Evolutionary conservation across 2,113 vertebrate species (phyloP).

Genomic region (Pteruthius melanotis): DNA sequence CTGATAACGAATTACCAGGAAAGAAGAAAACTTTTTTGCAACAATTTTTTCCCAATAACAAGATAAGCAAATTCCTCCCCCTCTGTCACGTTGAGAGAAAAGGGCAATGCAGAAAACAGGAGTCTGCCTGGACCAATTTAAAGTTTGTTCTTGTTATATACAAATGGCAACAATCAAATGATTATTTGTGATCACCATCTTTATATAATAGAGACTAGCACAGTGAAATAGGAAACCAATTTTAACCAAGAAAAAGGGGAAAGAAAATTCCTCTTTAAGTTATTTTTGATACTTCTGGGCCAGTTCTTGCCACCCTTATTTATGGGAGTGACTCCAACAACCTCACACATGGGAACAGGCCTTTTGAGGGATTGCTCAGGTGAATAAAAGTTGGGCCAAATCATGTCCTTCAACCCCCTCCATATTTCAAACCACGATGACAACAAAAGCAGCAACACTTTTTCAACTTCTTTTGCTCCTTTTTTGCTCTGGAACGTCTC

Average conservation of each 20-base stretch:
- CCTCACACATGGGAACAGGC: not conserved
- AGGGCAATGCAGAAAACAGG: not conserved
- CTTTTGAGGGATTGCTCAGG: not conserved
- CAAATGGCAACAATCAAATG: not conserved
- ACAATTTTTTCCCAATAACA: not conserved
- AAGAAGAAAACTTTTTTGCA: not conserved
- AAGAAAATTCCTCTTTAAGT: not conserved
- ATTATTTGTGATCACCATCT: not conserved
- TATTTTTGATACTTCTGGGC: not conserved
- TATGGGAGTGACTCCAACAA: not conserved
- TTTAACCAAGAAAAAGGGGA: not conserved
- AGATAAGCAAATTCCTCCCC: not conserved
- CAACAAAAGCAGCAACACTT: not conserved
- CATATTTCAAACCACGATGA: not conserved
- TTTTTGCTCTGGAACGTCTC: conserved; percentile 59
- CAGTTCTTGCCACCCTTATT: not conserved
- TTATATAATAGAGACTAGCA: not conserved
- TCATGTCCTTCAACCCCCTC: not conserved
- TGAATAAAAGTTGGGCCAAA: not conserved
- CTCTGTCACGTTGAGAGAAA: not conserved
- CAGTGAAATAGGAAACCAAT: not conserved
- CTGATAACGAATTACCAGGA: not conserved
- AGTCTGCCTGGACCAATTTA: not conserved
- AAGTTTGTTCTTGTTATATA: not conserved
- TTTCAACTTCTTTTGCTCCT: conserved; percentile 41